Conservation (phyloP, 2,113 vertebrate species). For the Bagarius yarrelli region DNA sequence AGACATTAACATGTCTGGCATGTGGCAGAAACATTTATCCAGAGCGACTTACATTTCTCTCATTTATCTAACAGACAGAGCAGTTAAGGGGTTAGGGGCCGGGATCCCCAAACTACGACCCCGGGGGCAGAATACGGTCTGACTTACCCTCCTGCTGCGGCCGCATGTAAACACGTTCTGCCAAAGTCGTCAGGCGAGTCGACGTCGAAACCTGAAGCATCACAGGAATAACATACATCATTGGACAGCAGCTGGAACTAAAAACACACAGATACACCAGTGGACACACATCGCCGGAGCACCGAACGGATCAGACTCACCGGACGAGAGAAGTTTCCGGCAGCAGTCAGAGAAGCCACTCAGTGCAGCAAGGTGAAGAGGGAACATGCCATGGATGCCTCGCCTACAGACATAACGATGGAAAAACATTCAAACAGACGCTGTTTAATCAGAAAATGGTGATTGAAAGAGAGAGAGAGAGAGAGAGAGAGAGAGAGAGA, state of each 20-base stretch:
- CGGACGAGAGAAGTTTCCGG: slow-evolving; percentile 94
- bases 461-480: background rate
- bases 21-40: too few species aligned
- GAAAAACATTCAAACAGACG: background rate
- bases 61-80: too few species aligned
- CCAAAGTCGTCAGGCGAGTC: slow-evolving; percentile 98
- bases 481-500: background rate
- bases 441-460: background rate
- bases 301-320: slow-evolving; percentile 60
- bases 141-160: slow-evolving; percentile 95
- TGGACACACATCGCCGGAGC: background rate
- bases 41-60: too few species aligned
- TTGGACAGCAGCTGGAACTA: background rate
- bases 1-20: background rate
- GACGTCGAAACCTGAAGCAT: slow-evolving; percentile 87
- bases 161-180: slow-evolving; percentile 97
- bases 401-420: slow-evolving; percentile 70
- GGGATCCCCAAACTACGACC: too few species aligned
- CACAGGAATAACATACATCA: background rate
- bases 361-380: slow-evolving; percentile 94
- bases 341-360: slow-evolving; percentile 99
- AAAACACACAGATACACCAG: background rate
- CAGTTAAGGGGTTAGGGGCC: too few species aligned
- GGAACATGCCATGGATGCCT: slow-evolving; percentile 97
- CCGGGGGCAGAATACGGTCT: too few species aligned